Percentiles rank a stretch among this genome's conserved stretches.
phyloP scores from a whole-genome alignment of 2,797 vertebrate species.

The Rhinichthys osculus region DNA sequence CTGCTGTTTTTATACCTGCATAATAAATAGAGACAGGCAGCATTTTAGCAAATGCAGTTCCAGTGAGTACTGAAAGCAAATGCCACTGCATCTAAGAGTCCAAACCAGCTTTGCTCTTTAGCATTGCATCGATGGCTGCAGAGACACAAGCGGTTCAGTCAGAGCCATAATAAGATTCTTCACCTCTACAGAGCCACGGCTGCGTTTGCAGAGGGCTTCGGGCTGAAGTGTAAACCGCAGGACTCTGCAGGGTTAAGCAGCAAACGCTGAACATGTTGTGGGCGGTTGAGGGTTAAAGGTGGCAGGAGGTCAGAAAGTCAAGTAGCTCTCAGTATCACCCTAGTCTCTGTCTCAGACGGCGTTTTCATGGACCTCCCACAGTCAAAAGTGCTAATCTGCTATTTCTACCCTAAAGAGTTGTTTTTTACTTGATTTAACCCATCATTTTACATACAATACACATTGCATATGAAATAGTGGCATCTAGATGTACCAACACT shows the following conservation, averaged over 20 bases:
- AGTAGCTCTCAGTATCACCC: background rate
- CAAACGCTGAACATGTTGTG: background rate
- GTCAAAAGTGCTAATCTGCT: background rate
- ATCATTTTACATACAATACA: background rate
- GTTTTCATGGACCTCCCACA: background rate
- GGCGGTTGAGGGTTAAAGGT: background rate
- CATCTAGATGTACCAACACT: no score
- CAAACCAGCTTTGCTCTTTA: background rate
- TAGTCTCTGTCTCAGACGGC: background rate
- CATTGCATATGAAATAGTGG: background rate
- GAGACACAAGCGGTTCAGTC: constrained; percentile 10
- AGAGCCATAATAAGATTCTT: background rate
- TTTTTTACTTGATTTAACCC: background rate
- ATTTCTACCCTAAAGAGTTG: background rate
- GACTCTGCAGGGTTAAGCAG: background rate
- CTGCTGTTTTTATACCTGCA: constrained; percentile 54
- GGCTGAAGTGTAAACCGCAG: background rate
- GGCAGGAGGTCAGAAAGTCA: background rate
- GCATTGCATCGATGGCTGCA: background rate
- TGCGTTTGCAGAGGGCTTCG: background rate
- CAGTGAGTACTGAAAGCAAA: constrained; percentile 63
- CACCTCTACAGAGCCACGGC: background rate
- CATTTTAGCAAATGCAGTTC: constrained; percentile 65
- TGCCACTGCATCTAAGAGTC: constrained; percentile 22
- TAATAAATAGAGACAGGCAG: constrained; percentile 67